phyloP scores from a whole-genome alignment of 2,113 vertebrate genomes.

The Pollachius pollachius region DNA sequence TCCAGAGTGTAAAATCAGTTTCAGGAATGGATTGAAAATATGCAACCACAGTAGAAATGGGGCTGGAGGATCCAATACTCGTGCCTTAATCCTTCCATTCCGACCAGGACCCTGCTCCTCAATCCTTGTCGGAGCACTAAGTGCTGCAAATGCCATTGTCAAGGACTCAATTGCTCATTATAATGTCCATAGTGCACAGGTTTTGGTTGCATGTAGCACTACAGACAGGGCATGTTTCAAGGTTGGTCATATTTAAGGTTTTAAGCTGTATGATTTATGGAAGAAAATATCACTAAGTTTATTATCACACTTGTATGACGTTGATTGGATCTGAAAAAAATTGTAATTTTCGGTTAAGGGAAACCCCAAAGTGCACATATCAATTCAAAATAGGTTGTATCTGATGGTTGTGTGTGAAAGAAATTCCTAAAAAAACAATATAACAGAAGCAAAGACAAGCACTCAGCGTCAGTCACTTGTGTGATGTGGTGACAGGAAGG shows the following conservation, averaged over 20 bases:
- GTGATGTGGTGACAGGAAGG: too few relatives aligned
- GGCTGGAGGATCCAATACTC: conserved; percentile 5
- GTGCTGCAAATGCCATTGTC: conserved; percentile 1
- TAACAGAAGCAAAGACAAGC: too few relatives aligned
- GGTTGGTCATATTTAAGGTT: conserved; percentile 3
- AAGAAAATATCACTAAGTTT: neutral
- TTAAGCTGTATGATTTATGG: neutral
- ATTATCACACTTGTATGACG: too few relatives aligned
- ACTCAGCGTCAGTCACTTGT: too few relatives aligned
- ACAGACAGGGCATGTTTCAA: conserved; percentile 3
- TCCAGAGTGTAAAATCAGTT: conserved; percentile 7
- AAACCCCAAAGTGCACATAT: neutral
- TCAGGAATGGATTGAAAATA: conserved; percentile 12
- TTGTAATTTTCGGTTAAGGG: neutral
- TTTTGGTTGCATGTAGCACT: neutral
- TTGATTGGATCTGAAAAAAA: neutral
- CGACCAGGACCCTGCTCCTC: conserved; percentile 6
- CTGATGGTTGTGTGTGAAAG: neutral
- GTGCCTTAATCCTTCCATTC: conserved; percentile 6
- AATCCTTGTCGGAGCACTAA: conserved; percentile 1
- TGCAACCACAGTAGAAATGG: neutral
- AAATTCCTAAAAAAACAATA: neutral
- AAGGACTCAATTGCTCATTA: conserved; percentile 1
- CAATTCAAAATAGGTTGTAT: neutral
- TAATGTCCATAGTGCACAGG: conserved; percentile 2